phyloP scores from a whole-genome alignment of 2,797 vertebrate species.

The Chiloscyllium punctatum region DNA sequence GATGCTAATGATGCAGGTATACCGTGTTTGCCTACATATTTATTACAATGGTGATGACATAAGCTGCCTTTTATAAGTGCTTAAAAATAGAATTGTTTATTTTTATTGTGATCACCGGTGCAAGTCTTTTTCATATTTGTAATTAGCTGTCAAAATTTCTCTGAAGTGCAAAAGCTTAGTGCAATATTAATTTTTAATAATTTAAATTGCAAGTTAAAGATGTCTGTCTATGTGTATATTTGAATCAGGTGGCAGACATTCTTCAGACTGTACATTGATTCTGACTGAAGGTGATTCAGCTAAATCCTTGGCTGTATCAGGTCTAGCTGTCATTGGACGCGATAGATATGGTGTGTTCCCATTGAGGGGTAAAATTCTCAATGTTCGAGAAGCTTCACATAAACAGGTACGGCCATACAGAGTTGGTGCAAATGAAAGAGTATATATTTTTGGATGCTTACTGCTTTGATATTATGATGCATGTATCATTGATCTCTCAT shows the following conservation, averaged over 20 bases:
- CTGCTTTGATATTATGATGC: neutral
- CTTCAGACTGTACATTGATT: constrained; percentile 84
- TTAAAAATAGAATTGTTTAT: neutral
- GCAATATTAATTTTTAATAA: neutral
- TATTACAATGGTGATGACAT: neutral
- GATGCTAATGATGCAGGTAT: constrained; percentile 84
- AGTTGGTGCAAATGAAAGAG: neutral
- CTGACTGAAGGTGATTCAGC: constrained; percentile 83
- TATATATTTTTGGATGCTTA: neutral
- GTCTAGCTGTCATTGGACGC: constrained; percentile 76
- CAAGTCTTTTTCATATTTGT: neutral
- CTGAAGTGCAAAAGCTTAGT: neutral
- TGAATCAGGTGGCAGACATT: constrained; percentile 88
- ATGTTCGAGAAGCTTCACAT: constrained; percentile 82
- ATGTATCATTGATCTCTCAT: neutral
- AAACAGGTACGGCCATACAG: constrained; percentile 63
- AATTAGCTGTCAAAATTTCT: neutral
- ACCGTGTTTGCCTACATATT: constrained; percentile 25
- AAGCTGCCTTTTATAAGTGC: neutral
- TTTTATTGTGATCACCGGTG: neutral
- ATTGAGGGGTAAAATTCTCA: constrained; percentile 82
- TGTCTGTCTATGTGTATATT: neutral
- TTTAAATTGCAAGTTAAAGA: neutral
- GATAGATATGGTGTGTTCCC: constrained; percentile 83
- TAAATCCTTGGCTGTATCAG: constrained; percentile 80